phyloP scores from a whole-genome alignment of 2,113 vertebrate genomes.

The Corythoichthys haematopterus region DNA sequence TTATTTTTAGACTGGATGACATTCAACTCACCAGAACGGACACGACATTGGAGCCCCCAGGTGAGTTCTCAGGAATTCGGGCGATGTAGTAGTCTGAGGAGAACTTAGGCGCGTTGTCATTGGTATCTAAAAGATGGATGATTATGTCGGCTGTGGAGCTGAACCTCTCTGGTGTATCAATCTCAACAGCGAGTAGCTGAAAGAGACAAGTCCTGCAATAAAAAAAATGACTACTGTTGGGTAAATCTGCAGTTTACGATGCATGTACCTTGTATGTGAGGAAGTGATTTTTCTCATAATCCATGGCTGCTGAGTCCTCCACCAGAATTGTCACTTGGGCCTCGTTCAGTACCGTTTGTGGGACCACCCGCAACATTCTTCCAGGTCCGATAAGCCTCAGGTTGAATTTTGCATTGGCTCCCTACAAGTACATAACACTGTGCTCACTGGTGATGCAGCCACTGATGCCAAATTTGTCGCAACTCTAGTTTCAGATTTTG shows the following conservation, averaged over 20 bases:
- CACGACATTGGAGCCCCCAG: constrained; percentile 85
- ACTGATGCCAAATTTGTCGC: no score
- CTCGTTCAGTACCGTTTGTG: constrained; percentile 91
- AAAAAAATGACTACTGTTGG: background rate
- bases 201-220: background rate
- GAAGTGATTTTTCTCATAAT: constrained; percentile 86
- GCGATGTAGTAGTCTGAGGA: constrained; percentile 88
- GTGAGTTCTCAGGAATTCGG: constrained; percentile 89
- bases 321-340: constrained; percentile 94
- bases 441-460: no score
- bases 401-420: constrained; percentile 94
- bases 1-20: constrained; percentile 49
- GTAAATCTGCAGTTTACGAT: background rate
- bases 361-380: constrained; percentile 86
- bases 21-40: constrained; percentile 82
- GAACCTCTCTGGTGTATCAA: constrained; percentile 90
- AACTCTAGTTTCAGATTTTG: no score
- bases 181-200: constrained; percentile 89
- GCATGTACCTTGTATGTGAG: constrained; percentile 83
- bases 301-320: constrained; percentile 88
- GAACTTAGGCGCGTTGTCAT: constrained; percentile 91
- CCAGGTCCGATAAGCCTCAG: constrained; percentile 83
- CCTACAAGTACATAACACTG: constrained; percentile 64
- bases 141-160: constrained; percentile 88
- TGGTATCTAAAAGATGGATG: constrained; percentile 87